A percentile compares a stretch with the other conserved stretches of the same genome.
These are phyloP conservation scores for Zaprionus inermis DNA, from an alignment of 1,140 invertebrate genomes.

Conservation along the genomic window DNA sequence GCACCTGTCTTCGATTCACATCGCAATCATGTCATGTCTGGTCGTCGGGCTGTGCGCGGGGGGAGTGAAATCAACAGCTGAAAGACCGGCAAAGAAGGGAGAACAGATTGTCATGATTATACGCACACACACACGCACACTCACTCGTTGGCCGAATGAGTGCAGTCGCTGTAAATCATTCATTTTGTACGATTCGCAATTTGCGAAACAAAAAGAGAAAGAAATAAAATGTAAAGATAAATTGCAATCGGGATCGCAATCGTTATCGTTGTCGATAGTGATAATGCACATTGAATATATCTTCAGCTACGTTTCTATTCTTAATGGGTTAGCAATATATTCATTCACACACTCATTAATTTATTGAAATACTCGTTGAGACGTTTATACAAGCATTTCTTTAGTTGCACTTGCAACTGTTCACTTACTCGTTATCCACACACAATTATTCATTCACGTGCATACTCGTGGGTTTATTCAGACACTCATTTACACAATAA, in stretches of 20 bases:
- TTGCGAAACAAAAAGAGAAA: neutral
- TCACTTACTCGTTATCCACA: neutral
- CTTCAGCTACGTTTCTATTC: neutral
- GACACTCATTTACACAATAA: neutral
- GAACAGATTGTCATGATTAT: constrained; percentile 4
- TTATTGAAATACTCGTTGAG: no score
- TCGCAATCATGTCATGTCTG: constrained; percentile 26
- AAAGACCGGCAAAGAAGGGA: neutral
- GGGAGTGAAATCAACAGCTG: neutral
- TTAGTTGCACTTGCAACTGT: no score
- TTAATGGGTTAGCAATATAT: neutral
- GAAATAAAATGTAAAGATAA: neutral
- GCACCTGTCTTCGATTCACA: constrained; percentile 40
- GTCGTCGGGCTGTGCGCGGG: neutral
- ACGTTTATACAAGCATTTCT: no score
- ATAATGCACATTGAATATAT: neutral
- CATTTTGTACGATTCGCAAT: neutral
- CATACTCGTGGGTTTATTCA: neutral
- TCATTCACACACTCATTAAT: neutral
- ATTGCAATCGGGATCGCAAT: neutral
- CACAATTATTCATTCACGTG: neutral
- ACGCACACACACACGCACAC: neutral
- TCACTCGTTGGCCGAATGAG: neutral
- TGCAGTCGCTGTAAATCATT: neutral
- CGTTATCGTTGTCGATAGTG: neutral